Conservation (phyloP, 2,797 vertebrate genomes). For the Eupleurogrammus muticus region DNA sequence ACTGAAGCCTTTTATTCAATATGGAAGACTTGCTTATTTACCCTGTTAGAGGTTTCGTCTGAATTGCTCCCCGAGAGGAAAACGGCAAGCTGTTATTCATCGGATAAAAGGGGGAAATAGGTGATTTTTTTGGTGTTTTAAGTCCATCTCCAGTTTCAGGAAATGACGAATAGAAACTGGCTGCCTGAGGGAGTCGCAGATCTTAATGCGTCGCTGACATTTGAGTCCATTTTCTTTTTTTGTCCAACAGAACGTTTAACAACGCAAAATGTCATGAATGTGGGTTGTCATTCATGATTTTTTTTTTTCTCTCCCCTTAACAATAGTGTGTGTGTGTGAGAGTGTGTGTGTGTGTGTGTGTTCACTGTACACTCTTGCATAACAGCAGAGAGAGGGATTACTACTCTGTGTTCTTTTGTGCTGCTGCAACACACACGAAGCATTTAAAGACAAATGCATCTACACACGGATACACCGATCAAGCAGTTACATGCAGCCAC, state of each 20-base stretch:
- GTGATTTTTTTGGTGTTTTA: background rate
- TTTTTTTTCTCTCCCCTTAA: background rate
- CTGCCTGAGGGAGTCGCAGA: background rate
- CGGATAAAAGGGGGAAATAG: background rate
- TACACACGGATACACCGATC: background rate
- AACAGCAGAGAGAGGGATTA: conserved; percentile 6
- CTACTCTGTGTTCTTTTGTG: conserved; percentile 6
- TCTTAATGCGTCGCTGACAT: conserved; percentile 9
- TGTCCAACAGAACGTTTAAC: conserved; percentile 9
- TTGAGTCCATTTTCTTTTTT: background rate
- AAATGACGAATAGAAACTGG: background rate
- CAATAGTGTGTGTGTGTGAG: background rate
- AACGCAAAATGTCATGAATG: conserved; percentile 11
- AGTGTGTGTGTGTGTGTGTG: background rate
- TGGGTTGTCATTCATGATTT: conserved; percentile 20
- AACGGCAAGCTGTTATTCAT: conserved; percentile 3
- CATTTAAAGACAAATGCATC: background rate
- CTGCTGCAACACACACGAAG: background rate
- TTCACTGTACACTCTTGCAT: conserved; percentile 23
- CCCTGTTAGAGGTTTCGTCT: conserved; percentile 2
- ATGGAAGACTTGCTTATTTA: background rate
- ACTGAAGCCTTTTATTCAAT: no score
- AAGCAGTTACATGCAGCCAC: background rate
- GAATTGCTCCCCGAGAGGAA: background rate
- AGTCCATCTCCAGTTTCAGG: background rate